Evolutionary conservation across 2,113 vertebrate genomes (phyloP), one percentile per base, ranked within the genome.

Genomic region (Hippoglossus stenolepis): DNA sequence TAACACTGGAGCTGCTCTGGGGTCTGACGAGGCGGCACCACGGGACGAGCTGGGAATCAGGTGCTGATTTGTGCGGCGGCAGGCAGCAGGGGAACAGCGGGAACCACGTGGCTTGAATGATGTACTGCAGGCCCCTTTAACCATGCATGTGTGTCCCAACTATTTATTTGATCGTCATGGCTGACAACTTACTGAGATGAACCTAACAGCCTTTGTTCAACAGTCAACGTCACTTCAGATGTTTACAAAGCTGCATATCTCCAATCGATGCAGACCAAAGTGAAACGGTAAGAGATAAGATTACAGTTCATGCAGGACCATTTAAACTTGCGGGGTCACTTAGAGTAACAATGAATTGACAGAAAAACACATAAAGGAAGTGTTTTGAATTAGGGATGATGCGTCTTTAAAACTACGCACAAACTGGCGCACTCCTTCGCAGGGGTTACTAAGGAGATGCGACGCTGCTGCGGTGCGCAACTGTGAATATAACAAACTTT

Each of bases 361-460:
- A 70, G 54, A 20, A 6, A 47, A 15, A 18, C 24, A 21, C 2
- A 15, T 11, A 24, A 15, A 58, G 3, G 2, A 45, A 60, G 1
- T n/a, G 3, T 3, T 63, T 54, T 62, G 24, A 0, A 26, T 40
- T 28, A 43, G 12, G 23, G 24, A 5, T 1, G 11, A 12, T 20
- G 63, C 58, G 9, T 15, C 64, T 58, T 68, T 58, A 53, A 69
- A 78, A 26, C 14, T 18, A 18, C 10, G 11, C 40, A 43, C 40
- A 43, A 43, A 43, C 40, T 43, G 23, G 62, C 51, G 54, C 71
- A 43, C 47, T 61, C 73, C 47, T 66, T 49, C 70, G 62, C 24
- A 49, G 45, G 21, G 60, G 90, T 92, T 85, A 83, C 91, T 84
- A 90, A 68, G 85, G 89, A 79, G 89, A 92, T 59, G n/a, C 59